Base-by-base conservation (phyloP, 2,797 vertebrate genomes). In the Miichthys miiuy region DNA sequence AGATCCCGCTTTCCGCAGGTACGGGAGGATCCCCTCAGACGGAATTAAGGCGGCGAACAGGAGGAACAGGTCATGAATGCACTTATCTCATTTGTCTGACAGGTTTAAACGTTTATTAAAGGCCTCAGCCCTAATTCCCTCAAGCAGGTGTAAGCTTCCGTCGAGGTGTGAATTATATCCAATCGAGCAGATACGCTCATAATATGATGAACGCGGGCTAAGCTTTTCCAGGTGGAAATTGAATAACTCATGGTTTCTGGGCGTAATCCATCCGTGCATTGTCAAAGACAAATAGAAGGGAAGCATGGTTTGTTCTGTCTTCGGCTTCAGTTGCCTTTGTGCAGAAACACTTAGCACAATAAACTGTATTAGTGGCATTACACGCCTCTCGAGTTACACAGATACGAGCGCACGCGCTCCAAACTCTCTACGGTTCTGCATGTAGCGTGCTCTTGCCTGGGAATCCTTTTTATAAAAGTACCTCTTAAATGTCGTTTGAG, bases 101-200 rank as follows among this genome's bases (percentile, higher is more conserved):
- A 89, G 93, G 93, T 95, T 94, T 95, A 95, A 94, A 93, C 92
- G 82, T 94, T 94, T 94, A 94, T 95, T 94, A 90, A 87, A 94
- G 92, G 94, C 91, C 92, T 89, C 88, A 76, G 86, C 87, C 67
- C 86, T 95, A 95, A 96, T 95, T 95, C 95, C 93, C 91, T 87
- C 84, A 92, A 96, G 95, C 95, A 96, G 95, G 94, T 96, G 95
- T 95, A 95, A 96, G 94, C 94, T 94, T 94, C 92, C 84, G 90
- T 92, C 42, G 91, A 93, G 92, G 92, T 95, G 92, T 93, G 93
- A 94, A 93, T 95, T 94, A 94, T 92, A 88, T 88, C 90, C 91
- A 93, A 90, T 92, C 89, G 85, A 86, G 90, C 86, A 94, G 93
- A 95, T 95, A 92, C 91, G 93, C 92, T 89, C 88, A n/a, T 90